Conservation (phyloP, 2,797 vertebrate genomes). For the Brachymystax lenok region DNA sequence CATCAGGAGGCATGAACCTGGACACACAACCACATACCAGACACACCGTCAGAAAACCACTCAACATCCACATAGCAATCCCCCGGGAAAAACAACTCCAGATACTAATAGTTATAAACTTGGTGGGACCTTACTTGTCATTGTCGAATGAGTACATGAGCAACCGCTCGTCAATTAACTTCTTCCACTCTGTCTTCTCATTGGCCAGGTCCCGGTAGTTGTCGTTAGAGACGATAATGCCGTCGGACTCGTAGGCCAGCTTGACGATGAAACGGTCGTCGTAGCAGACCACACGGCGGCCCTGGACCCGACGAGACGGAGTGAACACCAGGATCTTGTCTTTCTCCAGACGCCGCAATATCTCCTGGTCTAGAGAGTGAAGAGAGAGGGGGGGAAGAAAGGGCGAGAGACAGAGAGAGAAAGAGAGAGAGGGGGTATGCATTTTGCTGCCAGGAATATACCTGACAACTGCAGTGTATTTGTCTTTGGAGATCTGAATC, state of each 20-base stretch:
- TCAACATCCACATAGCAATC: not conserved
- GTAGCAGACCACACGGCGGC: constrained; percentile 94
- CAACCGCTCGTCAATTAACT: constrained; percentile 94
- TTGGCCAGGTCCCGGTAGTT: constrained; percentile 97
- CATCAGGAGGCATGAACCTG: constrained; percentile 98
- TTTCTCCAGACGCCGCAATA: constrained; percentile 90
- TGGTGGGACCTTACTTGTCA: constrained; percentile 88
- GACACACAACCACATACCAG: constrained; percentile 16
- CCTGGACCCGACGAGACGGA: constrained; percentile 93
- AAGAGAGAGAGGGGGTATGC: not conserved
- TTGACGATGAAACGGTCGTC: constrained; percentile 98
- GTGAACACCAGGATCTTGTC: constrained; percentile 97
- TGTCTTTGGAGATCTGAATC: too few species aligned
- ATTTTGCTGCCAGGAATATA: too few species aligned
- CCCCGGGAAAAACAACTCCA: not conserved
- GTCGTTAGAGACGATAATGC: constrained; percentile 97
- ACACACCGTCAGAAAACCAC: not conserved
- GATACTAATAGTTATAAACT: not conserved
- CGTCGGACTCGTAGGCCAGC: constrained; percentile 93
- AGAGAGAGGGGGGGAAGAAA: not conserved
- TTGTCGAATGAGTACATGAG: constrained; percentile 99
- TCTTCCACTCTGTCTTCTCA: constrained; percentile 98
- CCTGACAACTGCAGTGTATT: too few species aligned
- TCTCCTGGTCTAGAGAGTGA: constrained; percentile 86
- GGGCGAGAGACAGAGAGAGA: not conserved